Evolutionary conservation across 1,140 invertebrate genomes (phyloP).

Genomic region (Eubasilissa regina): DNA sequence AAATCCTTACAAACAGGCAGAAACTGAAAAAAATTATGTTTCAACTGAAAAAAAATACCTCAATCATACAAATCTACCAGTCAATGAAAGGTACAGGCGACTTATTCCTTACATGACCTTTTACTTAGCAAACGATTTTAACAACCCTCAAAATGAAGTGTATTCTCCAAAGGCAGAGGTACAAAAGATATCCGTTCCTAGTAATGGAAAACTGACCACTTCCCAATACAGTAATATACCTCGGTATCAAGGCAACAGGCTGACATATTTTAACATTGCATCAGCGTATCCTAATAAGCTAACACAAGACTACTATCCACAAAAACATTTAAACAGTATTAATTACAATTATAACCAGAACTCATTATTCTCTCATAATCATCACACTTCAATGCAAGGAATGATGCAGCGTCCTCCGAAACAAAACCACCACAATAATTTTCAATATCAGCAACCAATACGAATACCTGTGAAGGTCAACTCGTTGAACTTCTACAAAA

Average conservation of each 20-base stretch:
- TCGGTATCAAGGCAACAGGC: constrained; percentile 69
- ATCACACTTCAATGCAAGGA: constrained; percentile 39
- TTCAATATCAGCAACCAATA: constrained; percentile 48
- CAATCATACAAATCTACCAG: constrained; percentile 65
- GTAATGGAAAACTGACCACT: constrained; percentile 57
- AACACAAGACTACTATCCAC: constrained; percentile 61
- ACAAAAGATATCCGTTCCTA: constrained; percentile 63
- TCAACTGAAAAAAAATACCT: constrained; percentile 45
- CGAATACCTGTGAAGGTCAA: constrained; percentile 51
- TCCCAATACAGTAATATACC: constrained; percentile 66
- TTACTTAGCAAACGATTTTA: constrained; percentile 79
- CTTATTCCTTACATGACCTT: constrained; percentile 88
- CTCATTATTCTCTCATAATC: not conserved
- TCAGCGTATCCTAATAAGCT: constrained; percentile 68
- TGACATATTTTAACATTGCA: constrained; percentile 70
- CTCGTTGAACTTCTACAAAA: constrained; percentile 65
- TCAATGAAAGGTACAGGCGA: constrained; percentile 80
- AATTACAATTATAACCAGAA: constrained; percentile 47
- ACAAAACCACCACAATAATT: constrained; percentile 37
- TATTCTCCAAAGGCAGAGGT: constrained; percentile 64
- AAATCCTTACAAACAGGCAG: constrained; percentile 52
- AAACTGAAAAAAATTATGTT: constrained; percentile 53
- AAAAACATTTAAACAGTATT: constrained; percentile 18
- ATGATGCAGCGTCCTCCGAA: constrained; percentile 52
- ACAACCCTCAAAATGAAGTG: constrained; percentile 62